These are phyloP conservation scores for Montipora sp. DNA, from an alignment of 64 coral and sea anemone genomes.

Conservation along the genomic window DNA sequence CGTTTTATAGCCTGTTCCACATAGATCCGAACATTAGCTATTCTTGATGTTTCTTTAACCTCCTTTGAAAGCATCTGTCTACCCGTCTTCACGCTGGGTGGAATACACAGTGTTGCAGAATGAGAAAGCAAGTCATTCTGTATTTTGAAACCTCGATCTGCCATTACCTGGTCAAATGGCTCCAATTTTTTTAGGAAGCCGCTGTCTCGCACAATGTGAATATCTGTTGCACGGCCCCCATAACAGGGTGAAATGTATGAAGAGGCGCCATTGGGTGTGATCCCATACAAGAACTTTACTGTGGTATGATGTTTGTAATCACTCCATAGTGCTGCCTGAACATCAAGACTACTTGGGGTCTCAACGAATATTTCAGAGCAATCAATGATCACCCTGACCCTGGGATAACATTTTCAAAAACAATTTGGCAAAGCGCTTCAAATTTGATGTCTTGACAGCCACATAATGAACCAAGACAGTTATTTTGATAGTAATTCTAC, in stretches of 20 bases:
- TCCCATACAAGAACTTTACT: constrained; percentile 26
- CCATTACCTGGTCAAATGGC: constrained; percentile 52
- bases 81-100: constrained; percentile 2
- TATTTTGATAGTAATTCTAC: constrained; percentile 30
- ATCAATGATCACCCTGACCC: constrained; percentile 34
- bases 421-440: constrained; percentile 27
- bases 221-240: constrained; percentile 33
- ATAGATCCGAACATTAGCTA: constrained; percentile 46
- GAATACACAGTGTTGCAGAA: constrained; percentile 11
- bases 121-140: constrained; percentile 34
- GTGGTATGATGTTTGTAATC: constrained; percentile 36
- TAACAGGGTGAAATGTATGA: constrained; percentile 19
- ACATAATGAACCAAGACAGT: constrained; percentile 40
- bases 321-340: constrained; percentile 43
- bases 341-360: constrained; percentile 30
- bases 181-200: constrained; percentile 37
- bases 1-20: constrained; percentile 38
- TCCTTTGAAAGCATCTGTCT: constrained; percentile 35
- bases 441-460: constrained; percentile 25
- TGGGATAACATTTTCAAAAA: constrained; percentile 50
- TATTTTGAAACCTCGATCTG: constrained; percentile 60
- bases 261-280: constrained; percentile 19
- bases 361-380: constrained; percentile 43
- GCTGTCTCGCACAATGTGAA: constrained; percentile 19
- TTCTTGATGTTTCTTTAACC: constrained; percentile 28